These are phyloP conservation scores for Dendrophyllia cribrosa DNA, from an alignment of 64 coral and sea anemone species.

Conservation along the genomic window DNA sequence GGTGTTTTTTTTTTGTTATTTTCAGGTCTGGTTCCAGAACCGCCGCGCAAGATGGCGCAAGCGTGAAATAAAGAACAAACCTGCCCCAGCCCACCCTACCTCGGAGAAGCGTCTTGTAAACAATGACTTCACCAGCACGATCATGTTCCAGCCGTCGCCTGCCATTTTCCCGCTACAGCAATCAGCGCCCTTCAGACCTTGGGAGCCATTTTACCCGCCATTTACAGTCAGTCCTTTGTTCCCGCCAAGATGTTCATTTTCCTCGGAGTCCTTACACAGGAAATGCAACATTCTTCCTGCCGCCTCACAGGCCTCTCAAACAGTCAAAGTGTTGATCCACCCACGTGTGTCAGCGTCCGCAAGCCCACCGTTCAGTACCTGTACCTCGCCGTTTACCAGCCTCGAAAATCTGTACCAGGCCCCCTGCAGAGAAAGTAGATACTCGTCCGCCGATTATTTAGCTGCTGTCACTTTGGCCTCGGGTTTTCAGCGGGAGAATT, in stretches of 20 bases:
- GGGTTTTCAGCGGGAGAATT: conserved; percentile 49
- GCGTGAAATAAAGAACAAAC: conserved; percentile 67
- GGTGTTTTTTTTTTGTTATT: neutral
- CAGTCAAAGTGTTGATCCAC: neutral
- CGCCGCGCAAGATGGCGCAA: conserved; percentile 73
- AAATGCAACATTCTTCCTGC: neutral
- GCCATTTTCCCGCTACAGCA: neutral
- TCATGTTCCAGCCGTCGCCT: neutral
- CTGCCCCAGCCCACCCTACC: conserved; percentile 31
- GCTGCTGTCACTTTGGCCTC: conserved; percentile 47
- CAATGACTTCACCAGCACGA: neutral
- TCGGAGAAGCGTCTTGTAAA: neutral
- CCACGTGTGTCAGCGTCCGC: neutral
- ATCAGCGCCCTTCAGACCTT: neutral
- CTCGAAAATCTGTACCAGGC: neutral
- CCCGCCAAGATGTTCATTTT: neutral
- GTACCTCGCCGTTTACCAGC: neutral
- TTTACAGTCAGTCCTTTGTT: neutral
- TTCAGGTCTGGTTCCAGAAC: conserved; percentile 90
- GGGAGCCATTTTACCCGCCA: neutral
- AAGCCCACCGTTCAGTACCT: neutral
- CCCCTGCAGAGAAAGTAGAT: conserved; percentile 6
- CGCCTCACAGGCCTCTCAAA: neutral
- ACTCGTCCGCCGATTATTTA: conserved; percentile 57
- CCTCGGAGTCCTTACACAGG: neutral